Conservation (phyloP, 2,888 invertebrate species). For the Xestia xanthographa region DNA sequence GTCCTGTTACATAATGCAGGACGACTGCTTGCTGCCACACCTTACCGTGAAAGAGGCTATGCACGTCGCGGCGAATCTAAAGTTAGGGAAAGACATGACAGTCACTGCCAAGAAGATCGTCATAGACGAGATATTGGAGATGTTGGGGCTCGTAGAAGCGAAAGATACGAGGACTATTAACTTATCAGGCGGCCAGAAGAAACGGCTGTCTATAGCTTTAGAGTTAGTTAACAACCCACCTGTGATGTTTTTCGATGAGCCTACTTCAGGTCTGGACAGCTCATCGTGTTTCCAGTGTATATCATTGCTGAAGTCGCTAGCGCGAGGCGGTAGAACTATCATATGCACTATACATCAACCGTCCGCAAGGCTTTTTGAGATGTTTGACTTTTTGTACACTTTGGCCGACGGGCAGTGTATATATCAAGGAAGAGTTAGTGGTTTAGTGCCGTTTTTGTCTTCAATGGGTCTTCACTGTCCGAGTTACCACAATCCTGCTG, state of each 20-base stretch:
- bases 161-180: conserved; percentile 94
- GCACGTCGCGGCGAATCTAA: conserved; percentile 98
- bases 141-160: conserved; percentile 95
- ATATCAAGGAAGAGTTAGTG: conserved; percentile 96
- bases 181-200: conserved; percentile 97
- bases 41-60: conserved; percentile 97
- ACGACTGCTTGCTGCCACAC: conserved; percentile 96
- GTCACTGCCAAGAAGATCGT: conserved; percentile 94
- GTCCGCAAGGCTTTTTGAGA: conserved; percentile 98
- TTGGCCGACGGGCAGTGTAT: conserved; percentile 98
- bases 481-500: conserved; percentile 98
- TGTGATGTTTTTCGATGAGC: conserved; percentile 99
- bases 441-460: conserved; percentile 96
- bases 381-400: conserved; percentile 98
- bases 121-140: conserved; percentile 96
- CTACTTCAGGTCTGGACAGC: conserved; percentile 97
- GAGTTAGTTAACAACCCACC: conserved; percentile 99
- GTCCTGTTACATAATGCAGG: conserved; percentile 99
- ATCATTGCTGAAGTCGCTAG: conserved; percentile 96
- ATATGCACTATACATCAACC: conserved; percentile 99
- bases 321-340: conserved; percentile 96
- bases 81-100: conserved; percentile 95
- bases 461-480: conserved; percentile 97
- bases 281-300: conserved; percentile 98
- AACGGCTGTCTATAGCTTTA: conserved; percentile 96